Evolutionary conservation across 2,888 invertebrate species (phyloP).

Genomic region (Andrena camellia): DNA sequence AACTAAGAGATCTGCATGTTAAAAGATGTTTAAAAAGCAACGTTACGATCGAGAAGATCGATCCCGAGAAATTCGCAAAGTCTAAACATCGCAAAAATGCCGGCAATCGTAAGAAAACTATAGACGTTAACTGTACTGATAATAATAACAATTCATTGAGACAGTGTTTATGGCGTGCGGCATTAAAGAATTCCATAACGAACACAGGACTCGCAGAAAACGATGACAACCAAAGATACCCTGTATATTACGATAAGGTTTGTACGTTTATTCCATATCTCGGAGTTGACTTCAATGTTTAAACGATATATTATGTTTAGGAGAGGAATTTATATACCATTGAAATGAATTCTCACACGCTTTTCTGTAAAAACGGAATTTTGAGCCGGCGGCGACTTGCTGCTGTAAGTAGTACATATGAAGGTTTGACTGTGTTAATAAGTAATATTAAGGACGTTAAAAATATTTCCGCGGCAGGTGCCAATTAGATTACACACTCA

Average conservation of each 20-base stretch:
- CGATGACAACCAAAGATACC: neutral
- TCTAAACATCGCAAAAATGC: neutral
- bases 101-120: neutral
- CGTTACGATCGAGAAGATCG: slow-evolving; percentile 1
- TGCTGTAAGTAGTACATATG: slow-evolving; percentile 68
- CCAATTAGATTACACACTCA: slow-evolving; percentile 79
- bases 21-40: slow-evolving; percentile 8
- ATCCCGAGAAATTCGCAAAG: neutral
- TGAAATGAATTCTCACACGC: slow-evolving; percentile 46
- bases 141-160: slow-evolving; percentile 26
- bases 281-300: neutral
- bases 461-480: slow-evolving; percentile 70
- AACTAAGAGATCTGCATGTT: neutral
- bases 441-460: slow-evolving; percentile 22
- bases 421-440: slow-evolving; percentile 10
- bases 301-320: slow-evolving; percentile 31
- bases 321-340: slow-evolving; percentile 20
- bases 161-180: neutral
- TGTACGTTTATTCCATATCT: slow-evolving; percentile 6
- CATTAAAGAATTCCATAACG: neutral
- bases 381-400: slow-evolving; percentile 77
- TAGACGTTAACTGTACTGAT: slow-evolving; percentile 8
- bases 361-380: slow-evolving; percentile 78
- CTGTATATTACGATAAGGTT: slow-evolving; percentile 27
- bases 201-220: neutral